A percentile compares a stretch with the other conserved stretches of the same genome.
These are phyloP conservation scores for Arvicanthis niloticus DNA, from an alignment of 2,113 vertebrate genomes.

Conservation along the genomic window DNA sequence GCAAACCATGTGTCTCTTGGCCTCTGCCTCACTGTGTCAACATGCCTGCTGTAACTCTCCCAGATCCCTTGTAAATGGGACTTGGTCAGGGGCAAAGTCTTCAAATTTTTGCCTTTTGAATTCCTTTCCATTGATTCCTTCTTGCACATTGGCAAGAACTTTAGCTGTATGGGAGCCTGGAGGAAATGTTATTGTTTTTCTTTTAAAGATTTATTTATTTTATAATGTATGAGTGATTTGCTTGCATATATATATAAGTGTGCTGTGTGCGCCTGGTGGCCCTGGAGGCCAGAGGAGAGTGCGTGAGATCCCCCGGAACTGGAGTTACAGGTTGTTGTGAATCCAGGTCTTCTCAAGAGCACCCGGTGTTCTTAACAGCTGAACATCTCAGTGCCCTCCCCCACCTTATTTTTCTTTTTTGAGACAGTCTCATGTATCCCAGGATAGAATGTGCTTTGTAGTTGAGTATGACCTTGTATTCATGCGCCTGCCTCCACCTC, in stretches of 20 bases:
- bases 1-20: background rate
- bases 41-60: background rate
- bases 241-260: background rate
- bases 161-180: background rate
- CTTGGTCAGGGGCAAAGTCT: slow-evolving; percentile 64
- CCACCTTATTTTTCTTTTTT: background rate
- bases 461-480: background rate
- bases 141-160: slow-evolving; percentile 64
- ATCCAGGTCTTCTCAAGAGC: background rate
- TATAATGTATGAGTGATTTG: background rate
- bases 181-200: background rate
- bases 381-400: background rate
- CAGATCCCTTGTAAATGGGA: slow-evolving; percentile 28
- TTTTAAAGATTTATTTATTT: background rate
- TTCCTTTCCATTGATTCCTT: too few relatives aligned
- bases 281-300: background rate
- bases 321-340: background rate
- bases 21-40: slow-evolving; percentile 15
- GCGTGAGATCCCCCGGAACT: background rate
- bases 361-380: background rate
- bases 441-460: background rate
- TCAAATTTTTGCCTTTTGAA: slow-evolving; percentile 80
- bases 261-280: background rate
- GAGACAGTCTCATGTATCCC: background rate
- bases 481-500: background rate